Conservation (phyloP, 2,888 invertebrate species). For the Ophonus ardosiacus region DNA sequence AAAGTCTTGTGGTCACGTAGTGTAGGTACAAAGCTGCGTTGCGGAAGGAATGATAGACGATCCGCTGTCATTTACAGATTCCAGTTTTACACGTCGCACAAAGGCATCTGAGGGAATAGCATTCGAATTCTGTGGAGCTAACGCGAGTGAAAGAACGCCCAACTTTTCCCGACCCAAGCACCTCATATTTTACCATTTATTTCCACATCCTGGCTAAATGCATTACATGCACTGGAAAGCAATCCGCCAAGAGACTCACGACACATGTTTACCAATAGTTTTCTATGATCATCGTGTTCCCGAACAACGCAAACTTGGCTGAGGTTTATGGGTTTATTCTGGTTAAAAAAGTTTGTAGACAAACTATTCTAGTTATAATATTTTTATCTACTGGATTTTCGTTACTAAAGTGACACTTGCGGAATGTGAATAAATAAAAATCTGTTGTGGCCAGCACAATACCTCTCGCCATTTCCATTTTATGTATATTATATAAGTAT, state of each 20-base stretch:
- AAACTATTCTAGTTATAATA: no score
- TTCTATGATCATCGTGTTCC: not conserved
- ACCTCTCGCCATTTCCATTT: no score
- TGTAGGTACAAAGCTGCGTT: conserved; percentile 5
- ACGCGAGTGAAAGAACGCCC: conserved; percentile 50
- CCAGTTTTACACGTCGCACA: conserved; percentile 67
- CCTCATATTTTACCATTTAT: conserved; percentile 61
- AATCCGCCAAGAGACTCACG: not conserved
- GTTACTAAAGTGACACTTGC: no score
- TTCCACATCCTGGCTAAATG: conserved; percentile 47
- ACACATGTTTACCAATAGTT: not conserved
- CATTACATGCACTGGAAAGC: conserved; percentile 33
- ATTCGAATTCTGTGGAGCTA: conserved; percentile 70
- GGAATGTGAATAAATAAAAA: no score
- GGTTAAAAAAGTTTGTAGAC: no score
- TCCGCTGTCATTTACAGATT: conserved; percentile 67
- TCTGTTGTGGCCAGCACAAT: no score
- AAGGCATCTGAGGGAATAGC: conserved; percentile 66
- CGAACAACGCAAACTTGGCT: no score
- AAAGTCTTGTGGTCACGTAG: not conserved
- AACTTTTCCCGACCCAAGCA: conserved; percentile 56
- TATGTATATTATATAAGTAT: no score
- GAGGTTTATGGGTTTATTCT: no score
- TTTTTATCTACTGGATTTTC: no score
- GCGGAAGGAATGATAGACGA: conserved; percentile 68